Percentiles rank a stretch among this genome's conserved stretches.
Evolutionary conservation across 2,113 vertebrate species (phyloP).

Genomic region (Felis chaus): DNA sequence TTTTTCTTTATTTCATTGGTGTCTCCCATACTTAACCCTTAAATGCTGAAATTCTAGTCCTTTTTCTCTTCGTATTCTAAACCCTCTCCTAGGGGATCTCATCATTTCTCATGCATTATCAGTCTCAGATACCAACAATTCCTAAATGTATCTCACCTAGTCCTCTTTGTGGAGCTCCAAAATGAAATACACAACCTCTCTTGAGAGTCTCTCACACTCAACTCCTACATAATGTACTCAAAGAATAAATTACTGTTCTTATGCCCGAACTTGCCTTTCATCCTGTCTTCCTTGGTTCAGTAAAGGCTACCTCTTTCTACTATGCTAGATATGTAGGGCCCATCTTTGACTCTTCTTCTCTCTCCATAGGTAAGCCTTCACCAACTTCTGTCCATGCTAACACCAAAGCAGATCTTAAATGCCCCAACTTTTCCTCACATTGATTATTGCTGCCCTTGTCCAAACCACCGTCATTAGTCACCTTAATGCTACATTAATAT

Average conservation of each 20-base stretch:
- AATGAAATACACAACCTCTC: background rate
- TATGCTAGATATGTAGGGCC: background rate
- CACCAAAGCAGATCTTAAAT: background rate
- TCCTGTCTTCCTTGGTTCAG: background rate
- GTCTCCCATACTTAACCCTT: background rate
- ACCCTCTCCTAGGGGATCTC: background rate
- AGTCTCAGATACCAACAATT: background rate
- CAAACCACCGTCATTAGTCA: background rate
- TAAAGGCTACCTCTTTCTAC: background rate
- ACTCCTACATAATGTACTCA: background rate
- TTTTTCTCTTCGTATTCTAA: background rate
- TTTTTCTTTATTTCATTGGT: conserved; percentile 7
- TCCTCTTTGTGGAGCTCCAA: background rate
- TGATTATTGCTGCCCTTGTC: background rate
- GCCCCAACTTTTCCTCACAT: background rate
- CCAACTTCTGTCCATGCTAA: background rate
- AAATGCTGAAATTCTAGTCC: background rate
- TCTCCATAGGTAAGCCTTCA: background rate
- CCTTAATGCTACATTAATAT: background rate
- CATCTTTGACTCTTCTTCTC: background rate
- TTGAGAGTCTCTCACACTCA: background rate
- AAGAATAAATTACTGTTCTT: background rate
- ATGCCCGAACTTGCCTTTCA: background rate
- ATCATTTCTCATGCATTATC: background rate
- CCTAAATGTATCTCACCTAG: background rate